phyloP scores from a whole-genome alignment of 2,113 vertebrate genomes.

The Cnemophilus loriae region DNA sequence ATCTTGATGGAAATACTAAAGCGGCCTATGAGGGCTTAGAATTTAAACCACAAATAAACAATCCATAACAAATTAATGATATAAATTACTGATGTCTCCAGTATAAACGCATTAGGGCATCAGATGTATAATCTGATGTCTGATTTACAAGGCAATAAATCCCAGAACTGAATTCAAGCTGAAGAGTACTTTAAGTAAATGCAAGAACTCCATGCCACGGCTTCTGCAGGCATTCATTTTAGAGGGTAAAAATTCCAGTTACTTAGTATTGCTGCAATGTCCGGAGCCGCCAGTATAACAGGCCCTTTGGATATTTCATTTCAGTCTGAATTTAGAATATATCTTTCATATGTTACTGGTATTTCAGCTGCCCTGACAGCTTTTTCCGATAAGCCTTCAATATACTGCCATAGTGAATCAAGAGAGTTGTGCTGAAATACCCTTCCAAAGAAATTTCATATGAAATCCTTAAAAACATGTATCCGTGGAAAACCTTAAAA shows the following conservation, averaged over 20 bases:
- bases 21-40: background rate
- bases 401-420: background rate
- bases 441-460: background rate
- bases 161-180: background rate
- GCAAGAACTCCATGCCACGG: background rate
- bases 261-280: background rate
- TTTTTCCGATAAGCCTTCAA: background rate
- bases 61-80: background rate
- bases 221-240: background rate
- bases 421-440: background rate
- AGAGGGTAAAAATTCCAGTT: background rate
- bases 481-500: background rate
- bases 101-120: background rate
- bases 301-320: background rate
- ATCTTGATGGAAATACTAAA: background rate
- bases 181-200: background rate
- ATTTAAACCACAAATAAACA: slow-evolving; percentile 3
- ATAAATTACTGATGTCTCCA: background rate
- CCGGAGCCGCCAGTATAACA: background rate
- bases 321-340: background rate
- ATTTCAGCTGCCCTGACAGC: background rate
- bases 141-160: background rate
- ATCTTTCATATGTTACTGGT: background rate
- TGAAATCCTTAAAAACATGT: background rate
- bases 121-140: background rate